Percentiles rank a stretch among this genome's conserved stretches.
Evolutionary conservation across 2,888 invertebrate species (phyloP).

Genomic region (Lomographa bimaculata): DNA sequence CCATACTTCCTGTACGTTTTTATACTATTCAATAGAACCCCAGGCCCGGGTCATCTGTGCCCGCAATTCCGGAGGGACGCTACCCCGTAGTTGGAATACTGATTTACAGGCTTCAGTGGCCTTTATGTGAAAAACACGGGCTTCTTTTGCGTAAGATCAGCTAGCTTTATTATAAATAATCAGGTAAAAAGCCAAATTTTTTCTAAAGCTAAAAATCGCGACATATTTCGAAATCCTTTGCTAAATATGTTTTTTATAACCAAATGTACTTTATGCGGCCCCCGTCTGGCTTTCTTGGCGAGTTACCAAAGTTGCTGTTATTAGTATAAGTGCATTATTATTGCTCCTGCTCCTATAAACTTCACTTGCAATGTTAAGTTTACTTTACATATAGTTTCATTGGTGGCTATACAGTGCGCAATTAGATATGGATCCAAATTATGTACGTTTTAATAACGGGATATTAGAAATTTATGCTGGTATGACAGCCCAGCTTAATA

Average conservation of each 20-base stretch:
- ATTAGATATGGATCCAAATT: too few relatives aligned
- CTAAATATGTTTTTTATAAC: constrained; percentile 2
- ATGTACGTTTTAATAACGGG: too few relatives aligned
- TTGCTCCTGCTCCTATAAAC: not conserved
- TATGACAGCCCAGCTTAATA: too few relatives aligned
- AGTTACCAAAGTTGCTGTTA: constrained; percentile 6
- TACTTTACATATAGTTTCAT: too few relatives aligned
- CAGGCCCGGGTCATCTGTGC: constrained; percentile 26
- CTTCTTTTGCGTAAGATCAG: not conserved
- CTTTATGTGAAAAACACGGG: constrained; percentile 16
- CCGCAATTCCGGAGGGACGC: constrained; percentile 20
- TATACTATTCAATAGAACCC: constrained; percentile 26
- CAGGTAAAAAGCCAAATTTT: too few relatives aligned
- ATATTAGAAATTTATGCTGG: too few relatives aligned
- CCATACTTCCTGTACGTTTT: constrained; percentile 13
- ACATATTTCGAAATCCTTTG: too few relatives aligned
- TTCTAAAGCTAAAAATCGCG: too few relatives aligned
- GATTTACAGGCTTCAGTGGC: constrained; percentile 24
- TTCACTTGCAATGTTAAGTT: too few relatives aligned
- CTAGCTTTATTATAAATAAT: too few relatives aligned
- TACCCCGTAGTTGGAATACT: constrained; percentile 24
- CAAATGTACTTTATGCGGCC: not conserved
- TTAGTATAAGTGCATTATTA: constrained; percentile 10
- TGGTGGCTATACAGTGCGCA: too few relatives aligned
- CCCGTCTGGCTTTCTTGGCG: not conserved